Conservation (phyloP, 2,113 vertebrate species). For the Clarias gariepinus region DNA sequence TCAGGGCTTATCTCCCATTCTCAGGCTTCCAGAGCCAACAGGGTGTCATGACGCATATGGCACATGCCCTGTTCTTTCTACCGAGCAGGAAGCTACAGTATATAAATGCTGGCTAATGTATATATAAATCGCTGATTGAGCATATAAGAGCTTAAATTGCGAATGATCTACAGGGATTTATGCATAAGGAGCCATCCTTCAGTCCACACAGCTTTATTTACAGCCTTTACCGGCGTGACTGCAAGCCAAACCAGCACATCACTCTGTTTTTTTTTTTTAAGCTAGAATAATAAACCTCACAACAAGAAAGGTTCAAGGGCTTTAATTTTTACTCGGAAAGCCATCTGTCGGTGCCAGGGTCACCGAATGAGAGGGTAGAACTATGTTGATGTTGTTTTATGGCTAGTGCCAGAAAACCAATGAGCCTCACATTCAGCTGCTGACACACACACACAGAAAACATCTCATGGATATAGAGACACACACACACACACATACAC, state of each 20-base stretch:
- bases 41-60: conserved; percentile 52
- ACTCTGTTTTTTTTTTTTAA: conserved; percentile 36
- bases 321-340: conserved; percentile 49
- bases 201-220: conserved; percentile 38
- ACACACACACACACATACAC: not conserved
- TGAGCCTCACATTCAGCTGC: conserved; percentile 6
- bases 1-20: conserved; percentile 58
- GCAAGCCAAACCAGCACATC: conserved; percentile 33
- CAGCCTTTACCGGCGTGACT: not conserved
- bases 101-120: conserved; percentile 43
- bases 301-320: conserved; percentile 54
- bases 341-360: conserved; percentile 43
- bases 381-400: conserved; percentile 57
- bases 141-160: conserved; percentile 56
- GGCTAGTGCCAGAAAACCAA: conserved; percentile 34
- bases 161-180: conserved; percentile 55
- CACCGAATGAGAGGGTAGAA: conserved; percentile 49
- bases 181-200: conserved; percentile 58
- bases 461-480: conserved; percentile 11
- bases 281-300: conserved; percentile 51
- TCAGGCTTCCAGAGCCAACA: conserved; percentile 53
- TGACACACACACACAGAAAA: conserved; percentile 19
- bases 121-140: conserved; percentile 52
- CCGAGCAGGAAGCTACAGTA: conserved; percentile 9
- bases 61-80: conserved; percentile 39